Evolutionary conservation across 1,140 invertebrate genomes (phyloP), one percentile per base, ranked within the genome.

Genomic region (Lepidurus couesii): DNA sequence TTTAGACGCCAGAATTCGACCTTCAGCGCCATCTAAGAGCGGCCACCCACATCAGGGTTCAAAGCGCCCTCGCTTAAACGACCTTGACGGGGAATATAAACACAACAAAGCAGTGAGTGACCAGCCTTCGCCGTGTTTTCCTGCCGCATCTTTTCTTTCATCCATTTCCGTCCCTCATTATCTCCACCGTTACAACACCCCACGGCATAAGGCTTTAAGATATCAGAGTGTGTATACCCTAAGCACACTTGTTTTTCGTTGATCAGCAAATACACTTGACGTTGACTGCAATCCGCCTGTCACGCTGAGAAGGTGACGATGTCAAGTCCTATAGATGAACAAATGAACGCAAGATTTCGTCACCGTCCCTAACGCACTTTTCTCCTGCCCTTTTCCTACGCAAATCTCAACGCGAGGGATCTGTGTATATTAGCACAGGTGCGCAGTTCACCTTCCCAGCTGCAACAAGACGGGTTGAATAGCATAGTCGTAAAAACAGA

Each of bases 361-460:
- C 34, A 34, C 3, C 34, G 34, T 34, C 34, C 3, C 34, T 34
- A 34, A 34, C 34, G 34, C 34, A 34, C 34, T 34, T 34, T 34
- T 34, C 34, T 34, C 34, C 34, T 34, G 34, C 34, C 34, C 34
- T 34, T 34, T 34, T 34, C 34, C 0, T 34, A 34, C 34, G 34
- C n/a, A 0, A 65, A 65, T 65, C 16, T 65, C 10, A 65, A 65
- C 53, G 53, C 53, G 21, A 13, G 53, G 53, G 53, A 65, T 65
- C 53, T 65, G 53, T 65, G 9, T 16, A 21, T 21, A 65, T 65
- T 65, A 65, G 53, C 53, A 65, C 53, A 65, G 53, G 53, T 65
- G 53, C 13, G 53, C 13, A 65, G 6, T 9, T 34, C 34, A 34
- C 34, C 53, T 65, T 3, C 13, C 21, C 53, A 7, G 16, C 8